These are phyloP conservation scores for Climacteris rufus DNA, from an alignment of 2,113 vertebrate genomes.

Conservation along the genomic window DNA sequence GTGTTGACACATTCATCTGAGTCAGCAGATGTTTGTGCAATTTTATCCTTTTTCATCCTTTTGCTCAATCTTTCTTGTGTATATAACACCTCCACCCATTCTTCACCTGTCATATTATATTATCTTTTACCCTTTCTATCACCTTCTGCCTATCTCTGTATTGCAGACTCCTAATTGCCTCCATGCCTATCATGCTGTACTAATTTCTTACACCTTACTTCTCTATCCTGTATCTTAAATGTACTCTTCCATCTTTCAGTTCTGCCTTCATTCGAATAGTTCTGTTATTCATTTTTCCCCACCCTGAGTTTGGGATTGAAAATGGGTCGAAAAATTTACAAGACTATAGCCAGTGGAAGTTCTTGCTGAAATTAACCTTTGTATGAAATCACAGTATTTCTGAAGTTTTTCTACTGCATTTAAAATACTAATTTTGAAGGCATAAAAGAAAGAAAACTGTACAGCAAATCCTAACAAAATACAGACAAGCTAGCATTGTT, in stretches of 20 bases:
- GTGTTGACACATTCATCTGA: not conserved
- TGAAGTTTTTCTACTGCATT: not conserved
- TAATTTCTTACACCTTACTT: conserved; percentile 45
- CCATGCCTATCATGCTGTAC: conserved; percentile 11
- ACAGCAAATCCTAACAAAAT: not conserved
- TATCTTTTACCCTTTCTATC: not conserved
- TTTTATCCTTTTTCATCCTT: not conserved
- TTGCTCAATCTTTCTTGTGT: not conserved
- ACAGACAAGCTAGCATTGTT: not conserved
- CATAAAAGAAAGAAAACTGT: not conserved
- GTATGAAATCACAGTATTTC: not conserved
- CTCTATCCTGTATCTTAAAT: not conserved
- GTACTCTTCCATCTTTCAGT: conserved; percentile 14
- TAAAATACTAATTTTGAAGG: not conserved
- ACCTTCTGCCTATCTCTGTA: conserved; percentile 2
- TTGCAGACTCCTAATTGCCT: conserved; percentile 44
- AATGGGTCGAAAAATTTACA: not conserved
- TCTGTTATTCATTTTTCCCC: not conserved
- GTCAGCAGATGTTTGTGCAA: conserved; percentile 15
- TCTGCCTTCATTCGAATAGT: conserved; percentile 12
- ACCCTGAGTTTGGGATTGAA: not conserved
- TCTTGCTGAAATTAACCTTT: not conserved
- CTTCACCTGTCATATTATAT: conserved; percentile 14
- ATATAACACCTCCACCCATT: not conserved
- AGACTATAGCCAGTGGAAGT: not conserved